Conservation (phyloP, 2,888 invertebrate species). For the Atherix ibis region DNA sequence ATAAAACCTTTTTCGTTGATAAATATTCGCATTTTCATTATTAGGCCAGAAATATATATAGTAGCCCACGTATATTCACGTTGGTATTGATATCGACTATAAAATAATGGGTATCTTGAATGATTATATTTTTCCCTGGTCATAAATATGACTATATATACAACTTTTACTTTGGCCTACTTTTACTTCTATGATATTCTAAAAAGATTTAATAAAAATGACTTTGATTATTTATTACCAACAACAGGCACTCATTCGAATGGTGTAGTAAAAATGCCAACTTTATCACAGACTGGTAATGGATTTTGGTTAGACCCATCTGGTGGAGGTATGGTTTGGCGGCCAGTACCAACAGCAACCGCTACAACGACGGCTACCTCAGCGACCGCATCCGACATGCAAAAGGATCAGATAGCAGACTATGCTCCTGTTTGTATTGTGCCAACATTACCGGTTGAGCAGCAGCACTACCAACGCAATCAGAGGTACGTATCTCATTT, state of each 20-base stretch:
- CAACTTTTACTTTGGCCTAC: too few relatives aligned
- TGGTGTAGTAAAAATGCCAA: conserved; percentile 33
- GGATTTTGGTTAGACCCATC: conserved; percentile 33
- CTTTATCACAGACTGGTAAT: conserved; percentile 29
- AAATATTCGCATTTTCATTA: too few relatives aligned
- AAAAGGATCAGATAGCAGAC: conserved; percentile 33
- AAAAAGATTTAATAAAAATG: neutral
- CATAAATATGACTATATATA: too few relatives aligned
- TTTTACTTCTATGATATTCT: too few relatives aligned
- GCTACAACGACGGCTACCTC: conserved; percentile 20
- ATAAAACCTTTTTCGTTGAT: too few relatives aligned
- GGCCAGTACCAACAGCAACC: conserved; percentile 19
- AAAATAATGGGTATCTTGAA: too few relatives aligned
- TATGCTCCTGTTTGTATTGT: conserved; percentile 32
- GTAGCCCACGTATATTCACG: too few relatives aligned
- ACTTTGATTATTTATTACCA: conserved; percentile 7
- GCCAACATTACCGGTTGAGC: conserved; percentile 11
- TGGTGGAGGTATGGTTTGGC: conserved; percentile 31
- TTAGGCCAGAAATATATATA: too few relatives aligned
- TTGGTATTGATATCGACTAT: too few relatives aligned
- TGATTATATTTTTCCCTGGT: too few relatives aligned
- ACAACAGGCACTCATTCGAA: conserved; percentile 30
- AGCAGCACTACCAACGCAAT: conserved; percentile 7
- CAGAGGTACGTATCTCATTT: conserved; percentile 10
- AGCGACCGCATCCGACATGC: conserved; percentile 27